phyloP scores from a whole-genome alignment of 1,140 invertebrate genomes.

The Eulimnadia texana region DNA sequence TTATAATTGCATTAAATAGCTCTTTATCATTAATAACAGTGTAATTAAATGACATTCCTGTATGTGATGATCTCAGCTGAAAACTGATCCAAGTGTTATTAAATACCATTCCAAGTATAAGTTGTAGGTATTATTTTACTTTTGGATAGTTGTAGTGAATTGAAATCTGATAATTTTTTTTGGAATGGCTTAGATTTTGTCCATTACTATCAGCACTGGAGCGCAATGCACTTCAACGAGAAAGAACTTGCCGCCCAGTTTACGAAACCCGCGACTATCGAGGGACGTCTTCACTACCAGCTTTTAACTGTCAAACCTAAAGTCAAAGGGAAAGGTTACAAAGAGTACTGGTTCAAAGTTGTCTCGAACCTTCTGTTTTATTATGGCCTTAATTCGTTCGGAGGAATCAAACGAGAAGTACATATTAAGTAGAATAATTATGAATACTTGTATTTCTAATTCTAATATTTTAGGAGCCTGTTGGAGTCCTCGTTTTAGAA shows the following conservation, averaged over 20 bases:
- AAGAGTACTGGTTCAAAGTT: conserved; percentile 13
- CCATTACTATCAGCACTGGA: too few species aligned
- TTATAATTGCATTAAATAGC: too few species aligned
- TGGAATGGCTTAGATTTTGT: too few species aligned
- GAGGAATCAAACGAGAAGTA: conserved; percentile 14
- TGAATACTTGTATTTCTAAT: neutral
- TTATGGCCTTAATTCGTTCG: conserved; percentile 9
- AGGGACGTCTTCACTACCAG: conserved; percentile 1
- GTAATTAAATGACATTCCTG: too few species aligned
- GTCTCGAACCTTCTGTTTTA: conserved; percentile 15
- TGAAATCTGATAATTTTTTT: too few species aligned
- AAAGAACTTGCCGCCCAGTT: conserved; percentile 1
- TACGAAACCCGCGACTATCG: conserved; percentile 1
- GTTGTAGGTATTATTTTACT: too few species aligned
- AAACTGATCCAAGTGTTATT: too few species aligned
- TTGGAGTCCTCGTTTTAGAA: conserved; percentile 13
- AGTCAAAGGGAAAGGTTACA: conserved; percentile 5
- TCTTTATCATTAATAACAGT: too few species aligned
- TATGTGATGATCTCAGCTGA: too few species aligned
- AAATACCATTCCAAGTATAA: too few species aligned
- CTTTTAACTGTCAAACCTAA: neutral
- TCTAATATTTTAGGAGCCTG: neutral
- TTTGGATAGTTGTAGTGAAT: too few species aligned
- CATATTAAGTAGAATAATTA: neutral
- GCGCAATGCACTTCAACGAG: conserved; percentile 6